Evolutionary conservation across 2,888 invertebrate genomes (phyloP), one percentile per base, ranked within the genome.

Genomic region (Pherbina coryleti): DNA sequence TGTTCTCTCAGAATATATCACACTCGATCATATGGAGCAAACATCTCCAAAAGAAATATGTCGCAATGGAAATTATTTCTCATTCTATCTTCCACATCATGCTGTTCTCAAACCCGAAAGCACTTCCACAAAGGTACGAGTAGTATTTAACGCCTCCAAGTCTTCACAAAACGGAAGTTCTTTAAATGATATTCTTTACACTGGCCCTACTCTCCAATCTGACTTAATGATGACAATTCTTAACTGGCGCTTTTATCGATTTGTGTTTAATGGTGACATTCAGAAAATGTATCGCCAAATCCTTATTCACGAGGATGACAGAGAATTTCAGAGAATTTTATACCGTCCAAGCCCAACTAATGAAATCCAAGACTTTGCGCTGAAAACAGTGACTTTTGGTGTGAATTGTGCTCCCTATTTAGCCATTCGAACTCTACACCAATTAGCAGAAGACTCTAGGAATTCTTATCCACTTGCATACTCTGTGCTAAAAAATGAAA

Each of bases 191-290:
- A 25, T 60, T 4, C 60, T 60, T 0, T 60, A 60, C 11, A 17
- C 60, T 5, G 60, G 60, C 1, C 60, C 60, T n/a, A 22, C 19
- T 19, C 60, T 60, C 22, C 66, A 66, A 25, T n/a, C 19, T 3
- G 75, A 75, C 19, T 51, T 75, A 2, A 22, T 2, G 14, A 72
- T n/a, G n/a, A n/a, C n/a, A n/a, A n/a, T n/a, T n/a, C 49, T 49
- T 49, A 49, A 49, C 49, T 49, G 49, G 49, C 49, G 49, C 14
- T 9, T 14, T 49, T 49, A 49, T 49, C 7, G 14, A 49, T 49
- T 9, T 14, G 49, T 49, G 49, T 49, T 49, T 49, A 9, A 49
- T 49, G 49, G 49, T 9, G 49, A 49, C 14, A 49, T 49, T 14
- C 49, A 49, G 14, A 49, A 51, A 51, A 51, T 51, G 9, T 51